A percentile compares a stretch with the other conserved stretches of the same genome.
These are phyloP conservation scores for Lagorchestes hirsutus DNA, from an alignment of 2,797 vertebrate genomes.

Conservation along the genomic window DNA sequence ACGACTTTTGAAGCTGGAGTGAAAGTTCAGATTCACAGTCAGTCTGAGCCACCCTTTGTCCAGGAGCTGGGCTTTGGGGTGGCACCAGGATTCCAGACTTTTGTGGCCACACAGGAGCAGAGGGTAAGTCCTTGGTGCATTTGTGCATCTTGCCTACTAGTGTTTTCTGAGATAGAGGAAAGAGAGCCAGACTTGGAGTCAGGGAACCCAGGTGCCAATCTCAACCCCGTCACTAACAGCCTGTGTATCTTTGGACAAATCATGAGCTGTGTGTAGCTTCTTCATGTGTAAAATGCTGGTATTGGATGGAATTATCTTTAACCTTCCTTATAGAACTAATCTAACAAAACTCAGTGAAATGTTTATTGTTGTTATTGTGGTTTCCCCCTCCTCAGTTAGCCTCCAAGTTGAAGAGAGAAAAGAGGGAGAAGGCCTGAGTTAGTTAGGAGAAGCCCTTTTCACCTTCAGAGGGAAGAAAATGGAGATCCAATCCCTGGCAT, in stretches of 20 bases:
- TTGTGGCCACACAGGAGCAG: constrained; percentile 98
- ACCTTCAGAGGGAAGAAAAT: background rate
- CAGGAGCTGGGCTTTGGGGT: constrained; percentile 99
- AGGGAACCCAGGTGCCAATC: background rate
- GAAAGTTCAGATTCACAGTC: constrained; percentile 99
- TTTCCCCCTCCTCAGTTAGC: background rate
- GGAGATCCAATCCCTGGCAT: background rate
- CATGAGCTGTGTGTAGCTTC: background rate
- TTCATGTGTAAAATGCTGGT: background rate
- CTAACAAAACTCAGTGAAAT: background rate
- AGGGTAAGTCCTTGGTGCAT: constrained; percentile 88
- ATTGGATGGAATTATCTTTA: background rate
- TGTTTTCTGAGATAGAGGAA: background rate
- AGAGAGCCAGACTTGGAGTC: background rate
- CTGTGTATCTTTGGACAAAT: background rate
- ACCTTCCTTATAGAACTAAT: background rate
- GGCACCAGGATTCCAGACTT: constrained; percentile 98
- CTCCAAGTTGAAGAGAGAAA: background rate
- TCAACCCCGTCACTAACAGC: background rate
- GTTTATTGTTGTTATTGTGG: background rate
- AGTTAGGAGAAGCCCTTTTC: background rate
- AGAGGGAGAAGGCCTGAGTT: background rate
- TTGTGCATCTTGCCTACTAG: background rate
- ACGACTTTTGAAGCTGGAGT: constrained; percentile 98
- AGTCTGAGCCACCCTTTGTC: constrained; percentile 96